Evolutionary conservation across 2,888 invertebrate genomes (phyloP).

Genomic region (Quadriops clusia): DNA sequence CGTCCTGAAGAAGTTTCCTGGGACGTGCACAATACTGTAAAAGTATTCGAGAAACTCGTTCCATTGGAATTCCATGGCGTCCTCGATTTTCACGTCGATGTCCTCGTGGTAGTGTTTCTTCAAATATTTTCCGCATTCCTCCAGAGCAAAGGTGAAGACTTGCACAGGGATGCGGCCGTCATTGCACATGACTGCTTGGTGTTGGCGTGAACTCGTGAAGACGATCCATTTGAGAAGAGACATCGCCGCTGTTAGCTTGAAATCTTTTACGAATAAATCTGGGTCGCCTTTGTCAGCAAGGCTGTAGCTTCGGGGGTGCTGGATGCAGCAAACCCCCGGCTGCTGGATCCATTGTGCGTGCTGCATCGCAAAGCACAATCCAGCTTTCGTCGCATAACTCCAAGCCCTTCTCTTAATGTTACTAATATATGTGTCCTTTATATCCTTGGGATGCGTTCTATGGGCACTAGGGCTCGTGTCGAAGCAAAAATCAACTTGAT

Average conservation of each 20-base stretch:
- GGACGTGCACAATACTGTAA: constrained; percentile 43
- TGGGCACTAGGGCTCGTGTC: constrained; percentile 37
- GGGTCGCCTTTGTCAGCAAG: constrained; percentile 45
- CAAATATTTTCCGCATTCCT: constrained; percentile 55
- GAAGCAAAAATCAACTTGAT: constrained; percentile 63
- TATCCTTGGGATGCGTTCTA: constrained; percentile 25
- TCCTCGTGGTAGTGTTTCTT: constrained; percentile 50
- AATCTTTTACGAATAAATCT: constrained; percentile 56
- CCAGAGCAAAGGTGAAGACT: constrained; percentile 56
- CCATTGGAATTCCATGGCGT: constrained; percentile 48
- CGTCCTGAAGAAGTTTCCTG: constrained; percentile 40
- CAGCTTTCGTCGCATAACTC: constrained; percentile 41
- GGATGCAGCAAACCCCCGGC: constrained; percentile 46
- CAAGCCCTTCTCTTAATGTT: constrained; percentile 28
- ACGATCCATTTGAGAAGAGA: constrained; percentile 57
- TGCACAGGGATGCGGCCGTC: constrained; percentile 44
- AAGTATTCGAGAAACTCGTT: constrained; percentile 53
- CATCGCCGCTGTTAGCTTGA: constrained; percentile 64
- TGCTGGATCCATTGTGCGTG: constrained; percentile 45
- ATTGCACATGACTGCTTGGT: constrained; percentile 36
- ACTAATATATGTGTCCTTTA: constrained; percentile 31
- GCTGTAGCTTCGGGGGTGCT: constrained; percentile 62
- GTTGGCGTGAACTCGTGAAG: constrained; percentile 19
- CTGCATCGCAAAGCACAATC: constrained; percentile 44
- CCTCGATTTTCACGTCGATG: constrained; percentile 41